Base-by-base conservation (phyloP, 2,113 vertebrate genomes). In the Rhipidura dahli region DNA sequence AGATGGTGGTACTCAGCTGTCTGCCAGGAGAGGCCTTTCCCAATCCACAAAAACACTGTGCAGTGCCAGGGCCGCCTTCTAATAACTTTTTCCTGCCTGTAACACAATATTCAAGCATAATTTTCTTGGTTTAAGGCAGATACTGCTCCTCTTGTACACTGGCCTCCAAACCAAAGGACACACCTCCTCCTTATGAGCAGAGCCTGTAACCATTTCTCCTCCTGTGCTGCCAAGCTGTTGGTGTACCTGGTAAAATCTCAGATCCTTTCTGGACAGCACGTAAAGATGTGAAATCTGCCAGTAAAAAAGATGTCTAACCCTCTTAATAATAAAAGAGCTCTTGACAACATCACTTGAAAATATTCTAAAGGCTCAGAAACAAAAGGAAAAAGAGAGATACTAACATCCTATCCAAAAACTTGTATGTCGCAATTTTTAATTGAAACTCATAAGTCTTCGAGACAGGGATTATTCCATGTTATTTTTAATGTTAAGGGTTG, bases 401-500 rank as follows among this genome's bases (percentile, higher is more conserved):
- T 47, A 88, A 73, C 27, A 91, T 13, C 17, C 9, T 10, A 81
- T 60, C 59, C 56, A 63, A 92, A 88, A 84, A 6, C 35, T 45
- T 23, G 3, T 13, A 71, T 83, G 79, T 89, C 0, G 2, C 76
- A 90, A 93, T 60, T 86, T 93, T 95, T 92, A 94, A 92, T 82
- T 95, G 83, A 87, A 61, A 82, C 35, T 37, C 65, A 19, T 27
- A 57, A 61, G 69, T 78, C 89, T 89, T 68, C 17, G 40, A 93
- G 83, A 68, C 56, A 75, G 40, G 39, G 85, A 94, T 88, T 80
- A 86, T 63, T 69, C 39, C 51, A 31, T 68, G 68, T 86, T 96
- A 83, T 94, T 95, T 94, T 90, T 61, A 64, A 90, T 80, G 64
- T 24, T 94, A 73, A 66, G 79, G 11, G 26, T 10, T 96, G 93